Base-by-base conservation (phyloP, 2,113 vertebrate species). In the Boleophthalmus pectinirostris region DNA sequence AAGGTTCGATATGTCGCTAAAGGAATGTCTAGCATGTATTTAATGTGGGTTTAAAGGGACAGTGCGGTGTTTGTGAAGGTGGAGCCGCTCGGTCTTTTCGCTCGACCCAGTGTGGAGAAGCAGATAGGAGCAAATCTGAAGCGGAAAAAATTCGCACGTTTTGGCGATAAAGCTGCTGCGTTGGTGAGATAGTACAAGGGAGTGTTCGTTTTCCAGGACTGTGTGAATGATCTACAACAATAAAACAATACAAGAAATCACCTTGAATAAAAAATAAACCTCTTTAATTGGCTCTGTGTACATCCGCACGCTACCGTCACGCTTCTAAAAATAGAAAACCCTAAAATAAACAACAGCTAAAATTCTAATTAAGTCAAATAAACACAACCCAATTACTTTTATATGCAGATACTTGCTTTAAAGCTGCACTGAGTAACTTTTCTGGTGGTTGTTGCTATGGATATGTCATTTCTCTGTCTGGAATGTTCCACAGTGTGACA, bases 1-100 rank as follows among this genome's bases (percentile, higher is more conserved):
- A 64, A 20, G 9, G 33, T 64, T n/a, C 20, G 61, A 64, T 64
- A 38, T 64, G 61, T 64, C 3, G 29, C 29, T 64, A 43, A 64
- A 38, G 61, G 61, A 64, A 38, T 38, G 61, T 64, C 61, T 43
- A 33, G 33, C 58, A 38, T 38, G 61, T n/a, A 38, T 9, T 61
- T 61, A 10, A 38, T 38, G 33, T 64, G 33, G 25, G 33, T 29
- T 61, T 18, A 16, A 15, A 33, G 58, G 58, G 58, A 61, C 14
- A 13, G 58, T 61, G 2, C 5, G 58, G 58, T 61, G 25, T 61
- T 61, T 61, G 8, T 9, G 16, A 10, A 61, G 24, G 58, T 18
- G 24, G 58, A 25, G 56, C 56, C 16, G 16, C 24, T 33, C 8
- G 38, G 5, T 29, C 24, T 13, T 5, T 33, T 16, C 24, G 2